These are phyloP conservation scores for Ardeotis arabs DNA, from an alignment of 2,113 vertebrate genomes.

Conservation along the genomic window DNA sequence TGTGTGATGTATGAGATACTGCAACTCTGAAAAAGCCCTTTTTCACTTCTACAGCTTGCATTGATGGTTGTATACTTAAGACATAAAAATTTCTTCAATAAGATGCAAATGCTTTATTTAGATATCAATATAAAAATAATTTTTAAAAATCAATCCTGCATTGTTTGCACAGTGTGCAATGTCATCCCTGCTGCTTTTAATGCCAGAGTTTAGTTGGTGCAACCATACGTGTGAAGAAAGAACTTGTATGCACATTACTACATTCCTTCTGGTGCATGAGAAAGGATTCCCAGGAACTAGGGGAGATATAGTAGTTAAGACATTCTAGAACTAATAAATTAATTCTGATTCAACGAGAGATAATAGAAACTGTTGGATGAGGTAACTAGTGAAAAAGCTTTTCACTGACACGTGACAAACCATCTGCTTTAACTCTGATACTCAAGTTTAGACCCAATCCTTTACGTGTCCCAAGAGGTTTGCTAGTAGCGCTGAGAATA, in stretches of 20 bases:
- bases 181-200: conserved; percentile 11
- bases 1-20: neutral
- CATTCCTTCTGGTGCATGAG: neutral
- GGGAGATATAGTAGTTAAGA: neutral
- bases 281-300: neutral
- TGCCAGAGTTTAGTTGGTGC: neutral
- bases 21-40: neutral
- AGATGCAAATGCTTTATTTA: neutral
- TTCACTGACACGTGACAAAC: neutral
- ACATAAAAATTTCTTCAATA: neutral
- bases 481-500: neutral
- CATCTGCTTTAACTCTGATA: neutral
- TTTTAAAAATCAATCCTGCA: neutral
- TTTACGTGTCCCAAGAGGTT: neutral
- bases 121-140: neutral
- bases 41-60: neutral
- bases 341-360: neutral
- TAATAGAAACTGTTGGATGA: neutral
- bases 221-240: neutral
- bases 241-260: neutral
- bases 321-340: neutral
- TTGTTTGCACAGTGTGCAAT: conserved; percentile 19
- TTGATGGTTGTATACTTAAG: neutral
- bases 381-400: neutral
- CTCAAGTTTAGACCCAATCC: neutral